These are phyloP conservation scores for Chloroceryle aenea DNA, from an alignment of 2,113 vertebrate species.

Conservation along the genomic window DNA sequence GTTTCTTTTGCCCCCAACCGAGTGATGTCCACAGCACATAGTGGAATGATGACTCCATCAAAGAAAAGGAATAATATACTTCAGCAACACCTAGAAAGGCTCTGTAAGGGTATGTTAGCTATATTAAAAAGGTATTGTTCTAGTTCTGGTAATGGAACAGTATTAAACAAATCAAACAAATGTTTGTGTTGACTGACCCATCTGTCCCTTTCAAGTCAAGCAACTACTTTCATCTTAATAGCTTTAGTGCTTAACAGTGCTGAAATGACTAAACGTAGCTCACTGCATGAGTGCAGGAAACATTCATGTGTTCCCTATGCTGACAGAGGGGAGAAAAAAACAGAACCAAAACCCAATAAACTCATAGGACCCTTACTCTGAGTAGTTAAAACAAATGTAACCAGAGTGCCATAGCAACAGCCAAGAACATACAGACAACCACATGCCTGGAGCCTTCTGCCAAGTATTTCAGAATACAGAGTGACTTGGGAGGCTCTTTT, in stretches of 20 bases:
- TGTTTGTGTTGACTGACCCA: neutral
- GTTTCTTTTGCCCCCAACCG: neutral
- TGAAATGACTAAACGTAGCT: neutral
- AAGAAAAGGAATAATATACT: neutral
- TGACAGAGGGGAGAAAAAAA: neutral
- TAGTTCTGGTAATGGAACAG: neutral
- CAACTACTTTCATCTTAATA: constrained; percentile 4
- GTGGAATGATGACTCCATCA: neutral
- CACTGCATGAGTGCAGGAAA: neutral
- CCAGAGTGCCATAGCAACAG: neutral
- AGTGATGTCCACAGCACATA: neutral
- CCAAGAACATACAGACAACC: neutral
- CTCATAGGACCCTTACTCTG: neutral
- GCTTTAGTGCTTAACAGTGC: neutral
- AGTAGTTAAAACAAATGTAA: neutral
- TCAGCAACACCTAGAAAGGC: neutral
- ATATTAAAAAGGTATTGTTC: neutral
- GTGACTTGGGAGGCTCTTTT: neutral
- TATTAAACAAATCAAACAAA: neutral
- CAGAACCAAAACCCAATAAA: neutral
- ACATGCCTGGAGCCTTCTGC: neutral
- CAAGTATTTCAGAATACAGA: neutral
- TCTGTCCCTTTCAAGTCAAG: neutral
- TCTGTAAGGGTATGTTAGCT: neutral
- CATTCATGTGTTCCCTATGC: fast-evolving